Conservation (phyloP, 2,113 vertebrate species). For the Sturnira hondurensis region DNA sequence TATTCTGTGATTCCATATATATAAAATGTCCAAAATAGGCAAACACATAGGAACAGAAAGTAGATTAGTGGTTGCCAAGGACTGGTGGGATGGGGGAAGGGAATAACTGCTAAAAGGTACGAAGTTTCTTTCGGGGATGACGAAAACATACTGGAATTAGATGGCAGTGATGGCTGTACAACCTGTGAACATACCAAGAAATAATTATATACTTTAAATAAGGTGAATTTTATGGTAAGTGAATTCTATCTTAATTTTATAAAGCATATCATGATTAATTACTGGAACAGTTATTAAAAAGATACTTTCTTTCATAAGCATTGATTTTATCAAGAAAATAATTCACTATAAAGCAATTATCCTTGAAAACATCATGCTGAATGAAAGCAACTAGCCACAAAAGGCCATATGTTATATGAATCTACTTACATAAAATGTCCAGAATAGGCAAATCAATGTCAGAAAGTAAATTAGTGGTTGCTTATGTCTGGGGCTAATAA, state of each 20-base stretch:
- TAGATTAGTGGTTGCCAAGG: too few relatives aligned
- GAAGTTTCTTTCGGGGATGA: too few relatives aligned
- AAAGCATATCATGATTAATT: background rate
- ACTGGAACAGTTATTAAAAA: background rate
- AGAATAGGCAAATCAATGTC: background rate
- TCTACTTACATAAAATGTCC: background rate
- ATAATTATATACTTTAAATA: background rate
- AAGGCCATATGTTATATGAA: background rate
- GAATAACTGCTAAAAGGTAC: too few relatives aligned
- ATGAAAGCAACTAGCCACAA: background rate
- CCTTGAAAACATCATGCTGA: background rate
- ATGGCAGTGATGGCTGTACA: too few relatives aligned
- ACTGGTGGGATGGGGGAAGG: too few relatives aligned
- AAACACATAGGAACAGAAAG: too few relatives aligned
- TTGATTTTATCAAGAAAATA: background rate
- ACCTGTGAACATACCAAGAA: background rate
- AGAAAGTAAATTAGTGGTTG: background rate
- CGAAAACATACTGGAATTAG: too few relatives aligned
- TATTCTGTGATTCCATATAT: too few relatives aligned
- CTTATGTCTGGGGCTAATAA: background rate
- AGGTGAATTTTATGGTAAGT: background rate
- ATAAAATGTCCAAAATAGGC: too few relatives aligned
- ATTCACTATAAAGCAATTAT: background rate
- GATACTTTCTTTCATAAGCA: background rate
- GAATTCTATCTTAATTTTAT: background rate